phyloP scores from a whole-genome alignment of 2,888 invertebrate species.

The Sympetrum striolatum region DNA sequence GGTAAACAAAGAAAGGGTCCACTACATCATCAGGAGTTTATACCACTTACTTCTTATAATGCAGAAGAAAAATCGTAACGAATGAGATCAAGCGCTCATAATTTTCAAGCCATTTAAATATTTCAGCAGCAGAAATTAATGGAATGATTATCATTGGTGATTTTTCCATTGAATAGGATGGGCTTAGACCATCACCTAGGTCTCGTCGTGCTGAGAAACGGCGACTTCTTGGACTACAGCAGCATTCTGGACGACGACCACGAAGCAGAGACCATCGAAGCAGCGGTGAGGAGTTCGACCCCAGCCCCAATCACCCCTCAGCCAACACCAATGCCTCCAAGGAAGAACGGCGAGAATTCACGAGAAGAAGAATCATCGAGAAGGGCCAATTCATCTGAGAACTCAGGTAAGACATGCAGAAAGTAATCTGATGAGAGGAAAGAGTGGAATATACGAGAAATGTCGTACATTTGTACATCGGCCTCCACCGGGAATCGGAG shows the following conservation, averaged over 20 bases:
- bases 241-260: slow-evolving; percentile 39
- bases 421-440: neutral
- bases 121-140: too few species aligned
- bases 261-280: slow-evolving; percentile 23
- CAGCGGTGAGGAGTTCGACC: neutral
- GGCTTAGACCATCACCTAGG: slow-evolving; percentile 65
- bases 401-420: neutral
- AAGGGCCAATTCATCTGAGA: neutral
- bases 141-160: too few species aligned
- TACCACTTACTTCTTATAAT: too few species aligned
- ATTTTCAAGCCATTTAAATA: too few species aligned
- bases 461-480: neutral
- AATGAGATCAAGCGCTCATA: too few species aligned
- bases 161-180: slow-evolving; percentile 57
- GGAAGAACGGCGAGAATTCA: neutral
- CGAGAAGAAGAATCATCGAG: neutral
- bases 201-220: slow-evolving; percentile 63
- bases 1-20: too few species aligned
- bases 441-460: neutral
- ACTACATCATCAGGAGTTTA: too few species aligned
- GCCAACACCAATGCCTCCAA: neutral
- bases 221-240: slow-evolving; percentile 61
- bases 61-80: too few species aligned
- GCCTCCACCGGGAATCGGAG: too few species aligned
- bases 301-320: slow-evolving; percentile 12